phyloP scores from a whole-genome alignment of 2,888 invertebrate genomes.

The Caenorhabditis zanzibari region DNA sequence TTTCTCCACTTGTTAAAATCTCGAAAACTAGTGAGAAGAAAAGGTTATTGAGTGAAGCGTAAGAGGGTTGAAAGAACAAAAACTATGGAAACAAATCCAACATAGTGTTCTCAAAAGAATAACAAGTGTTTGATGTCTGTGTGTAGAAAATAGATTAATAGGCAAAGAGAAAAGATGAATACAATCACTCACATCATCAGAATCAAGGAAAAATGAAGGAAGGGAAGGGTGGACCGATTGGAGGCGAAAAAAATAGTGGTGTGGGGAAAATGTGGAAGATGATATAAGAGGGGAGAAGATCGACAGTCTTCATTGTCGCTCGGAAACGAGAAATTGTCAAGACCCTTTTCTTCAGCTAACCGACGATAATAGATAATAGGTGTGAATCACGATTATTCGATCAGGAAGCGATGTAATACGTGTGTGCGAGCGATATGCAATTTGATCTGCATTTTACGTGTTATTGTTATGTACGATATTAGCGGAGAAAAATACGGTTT shows the following conservation, averaged over 20 bases:
- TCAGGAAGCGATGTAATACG: constrained; percentile 43
- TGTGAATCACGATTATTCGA: constrained; percentile 48
- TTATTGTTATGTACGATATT: constrained; percentile 9
- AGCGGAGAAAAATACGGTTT: background rate
- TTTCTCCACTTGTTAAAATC: background rate
- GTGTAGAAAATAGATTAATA: constrained; percentile 30
- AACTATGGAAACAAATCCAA: background rate
- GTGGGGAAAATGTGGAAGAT: constrained; percentile 20
- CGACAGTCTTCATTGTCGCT: constrained; percentile 11
- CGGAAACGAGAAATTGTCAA: constrained; percentile 53
- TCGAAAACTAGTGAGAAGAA: background rate
- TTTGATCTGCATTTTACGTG: constrained; percentile 11
- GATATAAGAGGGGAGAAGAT: constrained; percentile 20
- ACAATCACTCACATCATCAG: constrained; percentile 41
- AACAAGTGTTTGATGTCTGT: constrained; percentile 28
- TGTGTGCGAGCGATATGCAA: constrained; percentile 4
- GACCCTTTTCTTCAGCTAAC: constrained; percentile 28
- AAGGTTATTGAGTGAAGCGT: background rate
- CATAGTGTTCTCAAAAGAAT: constrained; percentile 23
- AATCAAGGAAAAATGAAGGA: constrained; percentile 11
- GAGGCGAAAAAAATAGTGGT: constrained; percentile 6
- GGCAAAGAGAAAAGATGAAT: constrained; percentile 18
- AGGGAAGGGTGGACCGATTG: constrained; percentile 33
- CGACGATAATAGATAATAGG: constrained; percentile 46
- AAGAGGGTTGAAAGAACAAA: background rate